These are phyloP conservation scores for Mormyrops boulengeri DNA, from an alignment of 2,797 vertebrate genomes.

Conservation along the genomic window DNA sequence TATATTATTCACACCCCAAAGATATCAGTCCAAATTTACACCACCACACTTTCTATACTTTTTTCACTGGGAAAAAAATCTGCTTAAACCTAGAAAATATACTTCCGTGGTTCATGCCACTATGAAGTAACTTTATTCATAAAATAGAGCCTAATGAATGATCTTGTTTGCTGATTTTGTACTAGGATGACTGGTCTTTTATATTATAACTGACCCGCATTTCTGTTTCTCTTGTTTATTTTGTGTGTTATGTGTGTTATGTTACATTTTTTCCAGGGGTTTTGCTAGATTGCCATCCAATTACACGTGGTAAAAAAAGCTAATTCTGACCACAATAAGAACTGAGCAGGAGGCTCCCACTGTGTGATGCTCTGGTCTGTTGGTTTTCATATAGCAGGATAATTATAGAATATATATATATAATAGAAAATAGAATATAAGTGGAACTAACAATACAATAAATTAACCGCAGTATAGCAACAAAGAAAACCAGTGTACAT, in stretches of 20 bases:
- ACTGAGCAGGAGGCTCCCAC: not conserved
- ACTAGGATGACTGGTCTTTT: not conserved
- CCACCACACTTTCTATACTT: not conserved
- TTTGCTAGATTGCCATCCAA: not conserved
- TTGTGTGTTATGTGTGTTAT: not conserved
- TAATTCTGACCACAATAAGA: not conserved
- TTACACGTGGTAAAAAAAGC: not conserved
- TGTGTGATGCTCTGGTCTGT: not conserved
- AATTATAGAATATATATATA: not conserved
- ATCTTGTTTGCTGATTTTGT: not conserved
- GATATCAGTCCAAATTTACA: not conserved
- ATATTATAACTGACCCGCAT: not conserved
- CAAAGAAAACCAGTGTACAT: too few species aligned
- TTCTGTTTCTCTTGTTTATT: not conserved
- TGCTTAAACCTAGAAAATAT: not conserved
- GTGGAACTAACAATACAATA: too few species aligned
- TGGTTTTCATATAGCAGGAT: not conserved
- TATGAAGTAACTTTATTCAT: constrained; percentile 1
- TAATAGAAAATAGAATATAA: too few species aligned
- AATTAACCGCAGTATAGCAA: too few species aligned
- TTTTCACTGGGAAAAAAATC: not conserved
- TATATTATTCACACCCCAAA: not conserved
- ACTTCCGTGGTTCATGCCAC: not conserved
- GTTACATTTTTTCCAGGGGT: not conserved
- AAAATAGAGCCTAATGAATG: not conserved